Percentiles rank a stretch among this genome's conserved stretches.
Conservation (phyloP, 2,888 invertebrate genomes). For the Eupelmus urozonus region DNA sequence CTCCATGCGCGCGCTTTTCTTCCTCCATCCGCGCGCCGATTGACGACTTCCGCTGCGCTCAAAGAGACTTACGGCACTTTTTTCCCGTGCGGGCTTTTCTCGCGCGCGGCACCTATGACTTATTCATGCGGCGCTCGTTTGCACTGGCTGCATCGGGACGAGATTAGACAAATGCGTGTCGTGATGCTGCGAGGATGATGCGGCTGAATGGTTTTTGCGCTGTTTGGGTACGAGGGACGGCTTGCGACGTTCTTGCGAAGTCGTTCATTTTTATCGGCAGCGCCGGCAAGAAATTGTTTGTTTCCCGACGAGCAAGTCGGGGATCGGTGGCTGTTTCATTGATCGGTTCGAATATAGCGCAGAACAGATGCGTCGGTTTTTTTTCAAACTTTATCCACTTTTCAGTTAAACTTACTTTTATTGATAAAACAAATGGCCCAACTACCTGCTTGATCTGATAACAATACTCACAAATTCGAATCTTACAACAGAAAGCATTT, state of each 20-base stretch:
- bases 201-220: neutral
- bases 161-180: neutral
- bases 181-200: neutral
- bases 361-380: too few relatives aligned
- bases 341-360: too few relatives aligned
- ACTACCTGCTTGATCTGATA: too few relatives aligned
- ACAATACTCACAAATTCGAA: too few relatives aligned
- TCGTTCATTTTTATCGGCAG: conserved; percentile 8
- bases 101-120: conserved; percentile 13
- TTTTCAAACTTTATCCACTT: too few relatives aligned
- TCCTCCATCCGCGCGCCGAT: neutral
- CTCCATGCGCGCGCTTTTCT: neutral
- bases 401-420: too few relatives aligned
- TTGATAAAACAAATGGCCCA: too few relatives aligned
- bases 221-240: neutral
- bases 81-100: neutral
- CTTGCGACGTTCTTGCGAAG: too few relatives aligned
- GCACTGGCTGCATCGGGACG: neutral
- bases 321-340: too few relatives aligned
- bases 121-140: conserved; percentile 38
- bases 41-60: conserved; percentile 42
- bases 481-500: too few relatives aligned
- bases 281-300: neutral
- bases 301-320: neutral
- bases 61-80: neutral